Conservation (phyloP, 2,797 vertebrate genomes). For the Danio tinwini region DNA sequence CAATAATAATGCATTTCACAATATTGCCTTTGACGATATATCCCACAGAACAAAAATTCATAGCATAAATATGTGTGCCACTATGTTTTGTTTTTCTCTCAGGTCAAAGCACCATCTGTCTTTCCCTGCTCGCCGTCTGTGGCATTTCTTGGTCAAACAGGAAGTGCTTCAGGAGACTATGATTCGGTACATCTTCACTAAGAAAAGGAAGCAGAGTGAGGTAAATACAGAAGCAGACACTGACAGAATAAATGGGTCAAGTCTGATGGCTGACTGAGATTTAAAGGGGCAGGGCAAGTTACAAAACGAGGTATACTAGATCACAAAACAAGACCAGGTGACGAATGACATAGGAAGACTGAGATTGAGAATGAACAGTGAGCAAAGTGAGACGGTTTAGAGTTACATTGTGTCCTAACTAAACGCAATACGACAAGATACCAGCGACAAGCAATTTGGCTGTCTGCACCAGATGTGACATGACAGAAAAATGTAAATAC, state of each 20-base stretch:
- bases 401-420: too few species aligned
- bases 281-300: neutral
- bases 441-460: too few species aligned
- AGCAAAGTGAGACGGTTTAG: neutral
- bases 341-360: too few species aligned
- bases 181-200: conserved; percentile 97
- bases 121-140: conserved; percentile 92
- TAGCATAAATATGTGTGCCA: neutral
- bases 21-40: too few species aligned
- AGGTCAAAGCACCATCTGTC: conserved; percentile 93
- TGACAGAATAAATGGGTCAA: neutral
- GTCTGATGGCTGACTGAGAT: neutral
- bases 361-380: neutral
- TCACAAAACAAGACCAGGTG: neutral
- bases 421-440: too few species aligned
- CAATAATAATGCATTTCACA: too few species aligned
- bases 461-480: too few species aligned
- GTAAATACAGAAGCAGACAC: conserved; percentile 71
- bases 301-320: neutral
- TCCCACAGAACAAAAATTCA: too few species aligned
- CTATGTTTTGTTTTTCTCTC: neutral
- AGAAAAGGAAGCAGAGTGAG: conserved; percentile 98
- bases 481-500: too few species aligned
- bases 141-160: conserved; percentile 98
- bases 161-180: conserved; percentile 94